Base-by-base conservation (phyloP, 2,888 invertebrate genomes). In the Spisula subtruncata region DNA sequence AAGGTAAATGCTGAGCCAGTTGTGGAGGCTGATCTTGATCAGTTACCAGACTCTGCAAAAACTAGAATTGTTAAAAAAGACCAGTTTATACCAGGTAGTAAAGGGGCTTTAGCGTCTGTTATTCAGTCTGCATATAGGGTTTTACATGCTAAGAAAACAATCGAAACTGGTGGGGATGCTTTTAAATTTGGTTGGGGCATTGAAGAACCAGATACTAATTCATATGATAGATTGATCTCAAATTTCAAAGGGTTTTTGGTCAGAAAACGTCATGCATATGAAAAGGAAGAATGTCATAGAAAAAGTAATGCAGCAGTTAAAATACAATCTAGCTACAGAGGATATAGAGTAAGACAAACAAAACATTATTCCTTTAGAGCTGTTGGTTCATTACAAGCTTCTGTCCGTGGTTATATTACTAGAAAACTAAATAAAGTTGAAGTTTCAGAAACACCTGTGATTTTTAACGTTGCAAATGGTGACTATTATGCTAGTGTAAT, bases 401-500 rank as follows among this genome's bases (percentile, higher is more conserved):
- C 91, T 56, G 71, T 90, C 4, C 88, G 87, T 60, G 91, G 90
- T n/a, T 90, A 89, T 83, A 48, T 88, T 1, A 84, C 87, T 32
- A 84, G 91, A 60, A 90, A 88, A 56, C 51, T 89, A 25, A 88
- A 85, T 48, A 71, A 75, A 29, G 81, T 75, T 14, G 29, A 79
- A 60, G 32, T 35, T 25, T 20, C 81, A 35, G 80, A 87, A 46
- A 60, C 35, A 32, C 20, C 51, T 18, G 86, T 48, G 41, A 51
- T 90, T 16, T 35, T 51, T 18, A 32, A 41, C 32, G 89, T 91
- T 32, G 60, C 41, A 54, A 84, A 80, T 54, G 89, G 80, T 35
- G 90, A 85, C 54, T 80, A 90, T 35, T 91, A 87, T 89, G 91
- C 91, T 32, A 91, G 90, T 41, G 51, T 90, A 29, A 87, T 91